Conservation (phyloP, 2,888 invertebrate species). For the Girardia tigrina region DNA sequence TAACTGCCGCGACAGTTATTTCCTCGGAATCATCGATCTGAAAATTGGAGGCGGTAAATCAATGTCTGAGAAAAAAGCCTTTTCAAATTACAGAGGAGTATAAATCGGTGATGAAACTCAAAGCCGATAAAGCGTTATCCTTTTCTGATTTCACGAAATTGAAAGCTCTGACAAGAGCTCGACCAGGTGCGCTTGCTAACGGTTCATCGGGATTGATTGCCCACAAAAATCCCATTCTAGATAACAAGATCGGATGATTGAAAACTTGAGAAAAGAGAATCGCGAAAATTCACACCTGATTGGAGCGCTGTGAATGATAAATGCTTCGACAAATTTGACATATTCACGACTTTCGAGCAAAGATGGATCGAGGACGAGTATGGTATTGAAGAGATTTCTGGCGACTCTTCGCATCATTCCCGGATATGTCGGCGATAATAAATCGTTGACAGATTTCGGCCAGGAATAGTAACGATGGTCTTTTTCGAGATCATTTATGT, state of each 20-base stretch:
- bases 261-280: neutral
- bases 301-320: constrained; percentile 77
- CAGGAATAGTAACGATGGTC: constrained; percentile 75
- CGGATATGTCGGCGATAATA: constrained; percentile 86
- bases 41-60: constrained; percentile 29
- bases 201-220: constrained; percentile 26
- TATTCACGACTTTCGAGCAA: constrained; percentile 59
- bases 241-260: neutral
- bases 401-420: constrained; percentile 70
- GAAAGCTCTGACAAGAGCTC: constrained; percentile 72
- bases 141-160: constrained; percentile 71
- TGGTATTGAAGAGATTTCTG: constrained; percentile 55
- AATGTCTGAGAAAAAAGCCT: no score
- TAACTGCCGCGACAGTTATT: constrained; percentile 60
- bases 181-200: constrained; percentile 54
- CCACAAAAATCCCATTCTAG: constrained; percentile 33
- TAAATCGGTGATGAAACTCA: constrained; percentile 72
- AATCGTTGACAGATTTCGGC: constrained; percentile 73
- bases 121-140: constrained; percentile 61
- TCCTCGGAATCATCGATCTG: constrained; percentile 56
- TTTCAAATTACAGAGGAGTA: constrained; percentile 34
- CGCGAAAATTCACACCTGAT: constrained; percentile 42
- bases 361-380: constrained; percentile 69
- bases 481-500: constrained; percentile 82
- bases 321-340: constrained; percentile 72